These are phyloP conservation scores for Platichthys stellatus DNA, from an alignment of 2,113 vertebrate genomes.

Conservation along the genomic window DNA sequence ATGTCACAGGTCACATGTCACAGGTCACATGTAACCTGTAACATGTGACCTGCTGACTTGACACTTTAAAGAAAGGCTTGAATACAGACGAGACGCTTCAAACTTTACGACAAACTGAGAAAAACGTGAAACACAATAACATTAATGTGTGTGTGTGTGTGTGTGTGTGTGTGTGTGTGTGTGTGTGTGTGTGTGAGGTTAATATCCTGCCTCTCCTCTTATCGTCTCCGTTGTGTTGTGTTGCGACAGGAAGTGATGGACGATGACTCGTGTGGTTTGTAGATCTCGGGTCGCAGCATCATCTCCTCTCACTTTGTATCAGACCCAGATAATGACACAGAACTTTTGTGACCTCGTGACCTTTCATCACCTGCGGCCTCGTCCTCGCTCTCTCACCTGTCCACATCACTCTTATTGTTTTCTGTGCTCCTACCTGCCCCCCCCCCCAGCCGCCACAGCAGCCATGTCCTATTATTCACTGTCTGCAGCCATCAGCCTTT, in stretches of 20 bases:
- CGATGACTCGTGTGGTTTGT: constrained; percentile 50
- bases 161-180: constrained; percentile 6
- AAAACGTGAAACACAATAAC: too few relatives aligned
- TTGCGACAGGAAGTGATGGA: background rate
- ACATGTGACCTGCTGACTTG: too few relatives aligned
- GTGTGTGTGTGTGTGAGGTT: constrained; percentile 34
- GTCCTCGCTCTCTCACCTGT: constrained; percentile 59
- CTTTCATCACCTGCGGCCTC: constrained; percentile 40
- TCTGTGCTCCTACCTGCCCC: constrained; percentile 77
- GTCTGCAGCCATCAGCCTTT: constrained; percentile 96
- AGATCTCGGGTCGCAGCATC: constrained; percentile 19
- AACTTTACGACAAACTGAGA: too few relatives aligned
- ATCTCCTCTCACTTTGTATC: constrained; percentile 60
- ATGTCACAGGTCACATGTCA: too few relatives aligned
- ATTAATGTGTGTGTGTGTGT: constrained; percentile 1
- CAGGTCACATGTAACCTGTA: too few relatives aligned
- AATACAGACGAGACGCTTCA: too few relatives aligned
- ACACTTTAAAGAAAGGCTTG: too few relatives aligned
- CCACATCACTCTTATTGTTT: constrained; percentile 66
- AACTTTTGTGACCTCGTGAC: constrained; percentile 65
- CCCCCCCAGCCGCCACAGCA: constrained; percentile 66
- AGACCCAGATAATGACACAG: constrained; percentile 56
- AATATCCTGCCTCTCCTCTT: constrained; percentile 73
- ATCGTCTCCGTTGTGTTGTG: constrained; percentile 65
- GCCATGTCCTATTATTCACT: constrained; percentile 90